Conservation (phyloP, 2,888 invertebrate species). For the Tigriopus californicus region DNA sequence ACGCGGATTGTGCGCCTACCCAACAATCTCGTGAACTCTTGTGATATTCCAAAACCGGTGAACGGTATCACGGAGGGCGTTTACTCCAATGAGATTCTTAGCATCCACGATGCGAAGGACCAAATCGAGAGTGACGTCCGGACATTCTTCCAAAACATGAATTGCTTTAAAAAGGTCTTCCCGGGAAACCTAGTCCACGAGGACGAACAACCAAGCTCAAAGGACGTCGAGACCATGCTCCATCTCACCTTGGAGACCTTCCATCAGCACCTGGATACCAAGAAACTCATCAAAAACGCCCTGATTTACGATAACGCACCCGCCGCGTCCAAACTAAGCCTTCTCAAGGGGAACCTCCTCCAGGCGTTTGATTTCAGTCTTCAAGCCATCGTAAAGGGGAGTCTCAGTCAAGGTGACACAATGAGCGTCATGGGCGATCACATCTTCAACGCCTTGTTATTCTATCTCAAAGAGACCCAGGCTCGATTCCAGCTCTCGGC, state of each 20-base stretch:
- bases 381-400: neutral
- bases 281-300: constrained; percentile 5
- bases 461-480: neutral
- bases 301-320: constrained; percentile 7
- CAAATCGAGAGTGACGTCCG: neutral
- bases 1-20: neutral
- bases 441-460: constrained; percentile 1
- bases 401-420: neutral
- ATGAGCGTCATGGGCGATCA: neutral
- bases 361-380: constrained; percentile 14
- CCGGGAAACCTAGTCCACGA: neutral
- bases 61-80: neutral
- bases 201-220: neutral
- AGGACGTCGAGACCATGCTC: neutral
- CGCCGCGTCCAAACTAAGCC: constrained; percentile 6
- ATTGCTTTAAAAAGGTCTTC: too few relatives aligned
- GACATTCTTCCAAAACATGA: neutral
- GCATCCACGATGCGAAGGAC: neutral
- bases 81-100: neutral
- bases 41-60: constrained; percentile 10
- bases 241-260: constrained; percentile 7
- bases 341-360: constrained; percentile 1
- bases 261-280: constrained; percentile 1
- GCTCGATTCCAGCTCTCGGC: neutral
- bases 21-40: constrained; percentile 1